Percentiles rank a stretch among this genome's conserved stretches.
Evolutionary conservation across 1,140 invertebrate species (phyloP).

Genomic region (Drosophila ananassae): DNA sequence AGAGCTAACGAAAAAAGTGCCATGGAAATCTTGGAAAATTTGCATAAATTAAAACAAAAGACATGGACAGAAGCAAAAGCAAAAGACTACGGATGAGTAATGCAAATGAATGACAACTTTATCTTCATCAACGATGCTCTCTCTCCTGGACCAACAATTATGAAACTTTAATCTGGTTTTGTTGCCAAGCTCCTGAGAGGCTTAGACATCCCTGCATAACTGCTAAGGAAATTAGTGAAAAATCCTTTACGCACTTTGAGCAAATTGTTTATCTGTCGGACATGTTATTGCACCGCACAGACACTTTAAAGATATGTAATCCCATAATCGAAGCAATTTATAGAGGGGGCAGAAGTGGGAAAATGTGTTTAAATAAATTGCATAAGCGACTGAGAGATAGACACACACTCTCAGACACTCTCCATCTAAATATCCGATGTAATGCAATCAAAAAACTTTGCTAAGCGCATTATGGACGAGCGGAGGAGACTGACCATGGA

Average conservation of each 20-base stretch:
- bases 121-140: constrained; percentile 16
- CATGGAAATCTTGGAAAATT: constrained; percentile 47
- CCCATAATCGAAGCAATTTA: constrained; percentile 74
- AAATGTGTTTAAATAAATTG: constrained; percentile 69
- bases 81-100: constrained; percentile 16
- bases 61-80: constrained; percentile 4
- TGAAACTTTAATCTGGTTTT: constrained; percentile 49
- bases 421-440: constrained; percentile 55
- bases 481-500: constrained; percentile 44
- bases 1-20: constrained; percentile 23
- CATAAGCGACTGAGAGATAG: constrained; percentile 44
- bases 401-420: constrained; percentile 7
- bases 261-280: constrained; percentile 37
- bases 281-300: background rate
- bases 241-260: constrained; percentile 37
- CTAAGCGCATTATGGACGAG: constrained; percentile 66
- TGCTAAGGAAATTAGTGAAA: constrained; percentile 20
- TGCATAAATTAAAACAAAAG: constrained; percentile 67
- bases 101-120: constrained; percentile 42
- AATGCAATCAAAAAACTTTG: constrained; percentile 72
- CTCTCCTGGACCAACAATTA: constrained; percentile 19
- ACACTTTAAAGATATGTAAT: constrained; percentile 30
- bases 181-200: constrained; percentile 5
- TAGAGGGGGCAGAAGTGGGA: constrained; percentile 8
- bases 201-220: constrained; percentile 4